A percentile compares a stretch with the other conserved stretches of the same genome.
phyloP scores from a whole-genome alignment of 2,888 invertebrate species.

The Netelia fuscicornis region DNA sequence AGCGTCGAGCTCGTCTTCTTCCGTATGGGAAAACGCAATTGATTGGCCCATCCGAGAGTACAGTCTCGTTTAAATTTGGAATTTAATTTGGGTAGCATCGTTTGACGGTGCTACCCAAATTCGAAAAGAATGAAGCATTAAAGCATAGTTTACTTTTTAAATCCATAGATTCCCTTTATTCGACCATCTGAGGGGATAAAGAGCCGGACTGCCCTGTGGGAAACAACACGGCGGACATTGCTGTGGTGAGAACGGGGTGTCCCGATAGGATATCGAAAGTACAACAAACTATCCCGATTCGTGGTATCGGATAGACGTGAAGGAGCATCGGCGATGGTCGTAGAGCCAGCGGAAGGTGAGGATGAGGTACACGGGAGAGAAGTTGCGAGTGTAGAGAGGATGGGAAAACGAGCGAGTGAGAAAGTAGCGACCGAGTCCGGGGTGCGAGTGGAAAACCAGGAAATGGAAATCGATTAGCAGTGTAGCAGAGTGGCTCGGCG shows the following conservation, averaged over 20 bases:
- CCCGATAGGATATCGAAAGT: slow-evolving; percentile 43
- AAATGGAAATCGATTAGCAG: slow-evolving; percentile 58
- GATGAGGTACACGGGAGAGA: neutral
- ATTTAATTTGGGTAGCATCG: neutral
- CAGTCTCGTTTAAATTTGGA: neutral
- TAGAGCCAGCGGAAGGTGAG: neutral
- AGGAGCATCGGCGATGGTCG: slow-evolving; percentile 17
- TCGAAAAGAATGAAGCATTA: neutral
- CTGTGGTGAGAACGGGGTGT: slow-evolving; percentile 15
- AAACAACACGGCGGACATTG: slow-evolving; percentile 20
- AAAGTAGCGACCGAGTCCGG: slow-evolving; percentile 8
- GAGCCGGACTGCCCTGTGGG: neutral
- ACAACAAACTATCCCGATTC: slow-evolving; percentile 43
- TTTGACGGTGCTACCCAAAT: neutral
- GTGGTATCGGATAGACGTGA: slow-evolving; percentile 33
- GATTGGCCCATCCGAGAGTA: neutral
- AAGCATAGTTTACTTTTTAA: neutral
- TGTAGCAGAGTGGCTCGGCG: slow-evolving; percentile 7
- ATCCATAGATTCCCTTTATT: neutral
- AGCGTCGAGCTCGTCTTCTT: neutral
- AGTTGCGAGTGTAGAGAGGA: neutral
- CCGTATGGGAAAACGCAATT: slow-evolving; percentile 3
- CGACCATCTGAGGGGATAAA: neutral
- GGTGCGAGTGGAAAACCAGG: slow-evolving; percentile 17
- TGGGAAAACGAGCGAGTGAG: slow-evolving; percentile 14